These are phyloP conservation scores for Trachythela sp. DNA, from an alignment of 64 coral and sea anemone species.

Conservation along the genomic window DNA sequence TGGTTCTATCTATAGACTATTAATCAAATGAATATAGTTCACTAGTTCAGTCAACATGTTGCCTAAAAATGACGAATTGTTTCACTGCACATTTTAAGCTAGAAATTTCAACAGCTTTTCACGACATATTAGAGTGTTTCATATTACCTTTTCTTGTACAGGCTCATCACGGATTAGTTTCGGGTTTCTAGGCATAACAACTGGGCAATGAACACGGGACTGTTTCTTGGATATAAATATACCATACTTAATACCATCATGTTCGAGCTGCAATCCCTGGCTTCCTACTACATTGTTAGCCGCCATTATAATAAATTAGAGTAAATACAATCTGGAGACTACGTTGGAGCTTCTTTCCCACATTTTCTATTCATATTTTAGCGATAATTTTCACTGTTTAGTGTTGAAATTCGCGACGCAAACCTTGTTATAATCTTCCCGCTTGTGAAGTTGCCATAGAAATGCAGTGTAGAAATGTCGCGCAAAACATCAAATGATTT, in stretches of 20 bases:
- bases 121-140: background rate
- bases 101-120: background rate
- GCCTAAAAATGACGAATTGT: too few species aligned
- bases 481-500: background rate
- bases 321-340: background rate
- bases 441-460: background rate
- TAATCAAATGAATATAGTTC: background rate
- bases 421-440: background rate
- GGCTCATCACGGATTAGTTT: background rate
- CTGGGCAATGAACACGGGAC: background rate
- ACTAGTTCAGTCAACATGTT: background rate
- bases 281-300: background rate
- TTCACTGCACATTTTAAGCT: background rate
- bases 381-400: background rate
- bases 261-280: background rate
- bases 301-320: background rate
- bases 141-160: background rate
- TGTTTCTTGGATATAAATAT: background rate
- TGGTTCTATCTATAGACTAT: background rate
- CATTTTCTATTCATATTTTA: background rate
- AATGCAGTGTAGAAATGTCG: background rate
- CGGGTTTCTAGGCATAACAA: conserved; percentile 7
- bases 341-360: background rate
- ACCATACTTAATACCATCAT: background rate
- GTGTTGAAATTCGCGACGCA: background rate